phyloP scores from a whole-genome alignment of 1,140 invertebrate species.

The Drosophila triauraria region DNA sequence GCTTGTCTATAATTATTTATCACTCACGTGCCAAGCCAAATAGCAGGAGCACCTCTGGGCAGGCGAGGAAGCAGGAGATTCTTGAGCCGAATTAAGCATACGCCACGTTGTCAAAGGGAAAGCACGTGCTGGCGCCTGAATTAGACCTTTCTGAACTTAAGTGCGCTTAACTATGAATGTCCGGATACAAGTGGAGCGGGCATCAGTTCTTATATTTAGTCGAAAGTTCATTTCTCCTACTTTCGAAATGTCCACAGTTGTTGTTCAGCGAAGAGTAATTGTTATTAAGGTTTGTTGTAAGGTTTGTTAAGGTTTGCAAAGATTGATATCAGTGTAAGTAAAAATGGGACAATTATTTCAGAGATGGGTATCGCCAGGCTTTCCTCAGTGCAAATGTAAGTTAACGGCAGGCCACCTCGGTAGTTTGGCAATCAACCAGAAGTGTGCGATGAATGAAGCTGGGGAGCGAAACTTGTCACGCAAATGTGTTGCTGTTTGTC shows the following conservation, averaged over 20 bases:
- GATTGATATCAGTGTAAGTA: not conserved
- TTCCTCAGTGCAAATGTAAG: conserved; percentile 4
- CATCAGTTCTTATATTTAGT: too few relatives aligned
- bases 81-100: conserved; percentile 64
- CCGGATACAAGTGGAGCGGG: not conserved
- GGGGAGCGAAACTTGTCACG: conserved; percentile 45
- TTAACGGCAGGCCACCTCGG: conserved; percentile 32
- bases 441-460: conserved; percentile 11
- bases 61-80: conserved; percentile 4
- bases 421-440: conserved; percentile 60
- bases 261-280: too few relatives aligned
- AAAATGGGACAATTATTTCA: not conserved
- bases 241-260: too few relatives aligned
- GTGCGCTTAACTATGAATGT: conserved; percentile 15
- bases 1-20: conserved; percentile 77
- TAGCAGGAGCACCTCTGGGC: conserved; percentile 25
- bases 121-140: conserved; percentile 46
- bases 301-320: too few relatives aligned
- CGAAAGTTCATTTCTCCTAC: too few relatives aligned
- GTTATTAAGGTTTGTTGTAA: too few relatives aligned
- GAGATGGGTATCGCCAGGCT: not conserved
- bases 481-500: conserved; percentile 54
- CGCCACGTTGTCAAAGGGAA: conserved; percentile 52
- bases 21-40: conserved; percentile 55
- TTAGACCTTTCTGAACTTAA: conserved; percentile 32